Conservation (phyloP, 2,797 vertebrate species). For the Pteropus rufus region DNA sequence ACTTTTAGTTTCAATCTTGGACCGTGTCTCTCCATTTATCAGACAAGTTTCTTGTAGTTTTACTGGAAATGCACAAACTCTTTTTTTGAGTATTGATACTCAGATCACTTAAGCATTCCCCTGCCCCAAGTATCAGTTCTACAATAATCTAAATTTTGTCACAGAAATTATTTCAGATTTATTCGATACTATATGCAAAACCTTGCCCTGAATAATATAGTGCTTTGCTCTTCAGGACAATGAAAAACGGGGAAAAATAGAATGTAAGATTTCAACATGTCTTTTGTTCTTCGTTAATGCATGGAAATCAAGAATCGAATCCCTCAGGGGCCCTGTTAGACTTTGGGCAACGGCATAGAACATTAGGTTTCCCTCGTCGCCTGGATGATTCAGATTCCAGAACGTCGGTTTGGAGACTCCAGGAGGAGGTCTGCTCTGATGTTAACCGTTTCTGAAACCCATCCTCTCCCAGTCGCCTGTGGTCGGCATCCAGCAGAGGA, state of each 20-base stretch:
- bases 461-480: not conserved
- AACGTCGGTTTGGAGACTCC: conserved; percentile 32
- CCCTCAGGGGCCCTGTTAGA: not conserved
- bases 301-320: not conserved
- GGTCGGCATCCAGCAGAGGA: not conserved
- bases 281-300: not conserved
- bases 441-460: not conserved
- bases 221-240: not conserved
- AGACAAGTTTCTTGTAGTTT: not conserved
- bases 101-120: not conserved
- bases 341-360: not conserved
- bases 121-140: not conserved
- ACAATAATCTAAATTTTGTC: not conserved
- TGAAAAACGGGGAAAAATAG: not conserved
- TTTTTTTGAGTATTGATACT: not conserved
- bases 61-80: not conserved
- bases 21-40: not conserved
- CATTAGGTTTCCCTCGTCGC: too few relatives aligned
- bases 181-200: not conserved
- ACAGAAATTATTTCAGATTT: not conserved
- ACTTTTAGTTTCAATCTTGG: not conserved
- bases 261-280: not conserved
- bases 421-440: not conserved
- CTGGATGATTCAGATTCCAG: not conserved
- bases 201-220: not conserved